Percentiles rank a stretch among this genome's conserved stretches.
phyloP scores from a whole-genome alignment of 2,797 vertebrate species.

The Neomorphus geoffroyi region DNA sequence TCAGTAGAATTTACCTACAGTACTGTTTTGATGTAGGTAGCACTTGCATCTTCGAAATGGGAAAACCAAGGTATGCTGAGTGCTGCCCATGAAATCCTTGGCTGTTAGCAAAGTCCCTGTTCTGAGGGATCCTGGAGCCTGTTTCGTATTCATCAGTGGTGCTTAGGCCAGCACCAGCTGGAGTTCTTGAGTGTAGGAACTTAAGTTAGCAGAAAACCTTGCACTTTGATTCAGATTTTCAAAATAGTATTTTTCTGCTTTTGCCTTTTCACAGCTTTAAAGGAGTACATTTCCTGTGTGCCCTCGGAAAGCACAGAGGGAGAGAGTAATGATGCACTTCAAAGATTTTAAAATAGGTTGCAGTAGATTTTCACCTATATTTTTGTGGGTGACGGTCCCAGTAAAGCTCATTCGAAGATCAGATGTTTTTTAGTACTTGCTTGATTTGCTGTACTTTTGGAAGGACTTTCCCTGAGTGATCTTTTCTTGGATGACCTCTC shows the following conservation, averaged over 20 bases:
- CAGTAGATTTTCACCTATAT: not conserved
- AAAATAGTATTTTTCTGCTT: not conserved
- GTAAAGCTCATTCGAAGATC: not conserved
- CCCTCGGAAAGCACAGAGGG: not conserved
- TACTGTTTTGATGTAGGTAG: rapidly evolving
- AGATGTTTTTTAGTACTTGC: slow-evolving; percentile 32
- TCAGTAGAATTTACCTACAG: not conserved
- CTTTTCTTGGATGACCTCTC: slow-evolving; percentile 71
- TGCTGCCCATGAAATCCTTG: not conserved
- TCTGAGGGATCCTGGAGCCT: not conserved
- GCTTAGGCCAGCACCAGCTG: not conserved
- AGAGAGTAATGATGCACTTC: not conserved
- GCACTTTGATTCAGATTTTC: not conserved
- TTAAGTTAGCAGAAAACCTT: not conserved
- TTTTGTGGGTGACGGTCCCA: not conserved
- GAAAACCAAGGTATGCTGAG: not conserved
- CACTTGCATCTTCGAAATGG: not conserved
- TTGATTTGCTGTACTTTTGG: slow-evolving; percentile 40
- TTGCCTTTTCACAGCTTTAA: not conserved
- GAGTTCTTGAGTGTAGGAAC: rapidly evolving
- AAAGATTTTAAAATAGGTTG: not conserved
- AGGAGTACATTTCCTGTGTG: not conserved
- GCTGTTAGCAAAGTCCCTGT: not conserved
- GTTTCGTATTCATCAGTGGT: not conserved
- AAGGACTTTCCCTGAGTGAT: slow-evolving; percentile 54